A percentile compares a stretch with the other conserved stretches of the same genome.
phyloP scores from a whole-genome alignment of 2,113 vertebrate genomes.

The Melanotaenia duboulayi region DNA sequence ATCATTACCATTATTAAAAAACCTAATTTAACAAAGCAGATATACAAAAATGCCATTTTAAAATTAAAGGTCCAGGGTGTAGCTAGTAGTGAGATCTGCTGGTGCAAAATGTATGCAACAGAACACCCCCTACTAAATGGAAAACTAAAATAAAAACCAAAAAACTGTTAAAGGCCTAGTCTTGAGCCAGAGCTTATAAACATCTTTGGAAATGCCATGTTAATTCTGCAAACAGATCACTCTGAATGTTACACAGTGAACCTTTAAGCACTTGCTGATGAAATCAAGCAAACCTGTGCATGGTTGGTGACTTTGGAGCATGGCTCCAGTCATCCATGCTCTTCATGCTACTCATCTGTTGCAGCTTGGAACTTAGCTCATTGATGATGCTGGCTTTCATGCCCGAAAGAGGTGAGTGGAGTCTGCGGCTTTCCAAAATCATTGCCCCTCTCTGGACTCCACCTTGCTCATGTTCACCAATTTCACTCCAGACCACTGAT shows the following conservation, averaged over 20 bases:
- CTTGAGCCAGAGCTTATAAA: too few species aligned
- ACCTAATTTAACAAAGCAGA: neutral
- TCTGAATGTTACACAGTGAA: neutral
- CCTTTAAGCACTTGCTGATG: neutral
- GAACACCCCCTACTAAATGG: too few species aligned
- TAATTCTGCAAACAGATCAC: too few species aligned
- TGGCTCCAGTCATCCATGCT: constrained; percentile 82
- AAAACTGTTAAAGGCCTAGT: too few species aligned
- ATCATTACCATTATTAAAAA: neutral
- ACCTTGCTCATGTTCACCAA: constrained; percentile 54
- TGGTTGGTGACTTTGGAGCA: constrained; percentile 77
- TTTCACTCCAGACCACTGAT: constrained; percentile 67
- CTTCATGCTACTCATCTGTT: constrained; percentile 88
- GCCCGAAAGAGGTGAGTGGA: constrained; percentile 85
- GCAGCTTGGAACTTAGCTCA: constrained; percentile 93
- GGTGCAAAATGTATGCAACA: neutral
- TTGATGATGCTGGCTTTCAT: constrained; percentile 94
- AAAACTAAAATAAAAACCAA: too few species aligned
- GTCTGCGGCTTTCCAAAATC: constrained; percentile 75
- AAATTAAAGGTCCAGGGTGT: too few species aligned
- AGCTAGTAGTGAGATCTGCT: too few species aligned
- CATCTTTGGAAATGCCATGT: too few species aligned
- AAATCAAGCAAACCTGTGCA: constrained; percentile 70
- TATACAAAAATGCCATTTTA: neutral
- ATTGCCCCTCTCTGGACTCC: constrained; percentile 54